Evolutionary conservation across 2,888 invertebrate genomes (phyloP).

Genomic region (Celastrina argiolus): DNA sequence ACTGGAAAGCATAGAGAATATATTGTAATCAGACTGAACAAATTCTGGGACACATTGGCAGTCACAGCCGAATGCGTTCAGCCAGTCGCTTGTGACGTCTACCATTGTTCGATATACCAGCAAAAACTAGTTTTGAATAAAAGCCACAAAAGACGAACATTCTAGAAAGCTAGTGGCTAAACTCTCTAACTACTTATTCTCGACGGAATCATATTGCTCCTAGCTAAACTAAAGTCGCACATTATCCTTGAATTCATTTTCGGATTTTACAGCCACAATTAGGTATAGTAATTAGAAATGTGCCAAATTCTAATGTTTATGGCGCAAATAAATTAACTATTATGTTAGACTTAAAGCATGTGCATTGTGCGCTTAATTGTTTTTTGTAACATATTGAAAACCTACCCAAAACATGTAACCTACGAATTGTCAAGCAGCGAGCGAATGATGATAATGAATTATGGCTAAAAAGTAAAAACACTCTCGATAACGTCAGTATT

Average conservation of each 20-base stretch:
- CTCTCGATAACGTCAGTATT: too few species aligned
- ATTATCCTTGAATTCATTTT: neutral
- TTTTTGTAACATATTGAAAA: too few species aligned
- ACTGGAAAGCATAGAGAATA: slow-evolving; percentile 19
- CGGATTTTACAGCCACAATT: too few species aligned
- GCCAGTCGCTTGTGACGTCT: slow-evolving; percentile 9
- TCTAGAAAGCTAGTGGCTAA: neutral
- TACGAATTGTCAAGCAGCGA: too few species aligned
- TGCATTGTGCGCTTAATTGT: neutral
- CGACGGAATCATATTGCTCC: neutral
- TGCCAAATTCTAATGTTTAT: too few species aligned
- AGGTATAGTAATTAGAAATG: too few species aligned
- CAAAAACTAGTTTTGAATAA: neutral
- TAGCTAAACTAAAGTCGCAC: neutral
- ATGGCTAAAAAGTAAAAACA: too few species aligned
- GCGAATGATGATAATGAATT: too few species aligned
- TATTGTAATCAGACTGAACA: slow-evolving; percentile 4
- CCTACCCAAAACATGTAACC: too few species aligned
- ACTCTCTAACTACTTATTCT: neutral
- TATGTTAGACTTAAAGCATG: too few species aligned
- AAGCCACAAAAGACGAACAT: neutral
- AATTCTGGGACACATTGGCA: slow-evolving; percentile 12
- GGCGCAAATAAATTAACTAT: too few species aligned
- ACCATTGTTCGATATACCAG: slow-evolving; percentile 5
- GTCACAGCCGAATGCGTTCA: slow-evolving; percentile 11